phyloP scores from a whole-genome alignment of 1,140 invertebrate species.

The Copidosoma floridanum region DNA sequence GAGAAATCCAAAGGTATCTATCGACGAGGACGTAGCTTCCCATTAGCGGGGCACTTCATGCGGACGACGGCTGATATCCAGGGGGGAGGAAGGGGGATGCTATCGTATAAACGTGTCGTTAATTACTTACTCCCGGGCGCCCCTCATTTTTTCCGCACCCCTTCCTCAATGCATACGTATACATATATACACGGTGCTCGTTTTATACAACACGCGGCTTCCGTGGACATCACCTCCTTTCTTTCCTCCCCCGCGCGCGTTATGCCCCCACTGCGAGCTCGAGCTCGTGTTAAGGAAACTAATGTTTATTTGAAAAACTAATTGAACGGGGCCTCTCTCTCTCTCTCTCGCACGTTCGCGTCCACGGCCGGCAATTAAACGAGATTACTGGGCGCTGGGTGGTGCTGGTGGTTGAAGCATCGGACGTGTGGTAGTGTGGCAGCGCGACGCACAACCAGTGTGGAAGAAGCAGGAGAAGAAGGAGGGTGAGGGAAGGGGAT shows the following conservation, averaged over 20 bases:
- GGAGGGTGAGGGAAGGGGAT: slow-evolving; percentile 39
- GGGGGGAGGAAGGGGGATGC: slow-evolving; percentile 11
- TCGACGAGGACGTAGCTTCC: slow-evolving; percentile 48
- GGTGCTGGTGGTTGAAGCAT: slow-evolving; percentile 33
- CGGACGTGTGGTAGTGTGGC: not conserved
- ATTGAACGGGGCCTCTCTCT: slow-evolving; percentile 49
- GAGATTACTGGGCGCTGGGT: slow-evolving; percentile 52
- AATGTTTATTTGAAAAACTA: slow-evolving; percentile 60
- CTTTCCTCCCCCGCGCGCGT: slow-evolving; percentile 34
- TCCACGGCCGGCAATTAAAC: slow-evolving; percentile 58
- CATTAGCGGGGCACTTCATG: slow-evolving; percentile 49
- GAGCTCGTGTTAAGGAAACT: slow-evolving; percentile 56
- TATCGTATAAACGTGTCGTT: slow-evolving; percentile 56
- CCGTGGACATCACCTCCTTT: not conserved
- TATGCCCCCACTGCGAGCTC: too few relatives aligned
- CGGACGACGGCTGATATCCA: slow-evolving; percentile 38
- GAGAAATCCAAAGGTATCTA: slow-evolving; percentile 41
- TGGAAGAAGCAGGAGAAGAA: slow-evolving; percentile 8
- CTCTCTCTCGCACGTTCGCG: slow-evolving; percentile 34
- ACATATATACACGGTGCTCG: too few relatives aligned
- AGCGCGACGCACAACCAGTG: slow-evolving; percentile 8
- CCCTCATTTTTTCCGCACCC: slow-evolving; percentile 18
- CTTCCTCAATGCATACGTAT: too few relatives aligned
- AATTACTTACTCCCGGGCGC: slow-evolving; percentile 49
- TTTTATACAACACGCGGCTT: too few relatives aligned